Evolutionary conservation across 92 coral and sea anemone species (phyloP).

Genomic region (Heliopora coerulea): DNA sequence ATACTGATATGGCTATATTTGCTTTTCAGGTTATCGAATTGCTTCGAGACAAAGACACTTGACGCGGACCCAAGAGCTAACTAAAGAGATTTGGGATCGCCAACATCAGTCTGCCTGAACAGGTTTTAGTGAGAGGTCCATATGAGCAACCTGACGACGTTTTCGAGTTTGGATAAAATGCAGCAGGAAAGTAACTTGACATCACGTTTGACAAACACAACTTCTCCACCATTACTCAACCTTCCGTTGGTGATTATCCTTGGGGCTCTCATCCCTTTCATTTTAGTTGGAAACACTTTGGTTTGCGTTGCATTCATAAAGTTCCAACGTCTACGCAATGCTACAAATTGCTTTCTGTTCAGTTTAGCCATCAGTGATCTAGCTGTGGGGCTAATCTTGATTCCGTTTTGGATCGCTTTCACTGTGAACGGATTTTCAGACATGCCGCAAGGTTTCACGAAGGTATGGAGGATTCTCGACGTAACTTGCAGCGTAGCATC

Average conservation of each 20-base stretch:
- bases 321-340: slow-evolving; percentile 8
- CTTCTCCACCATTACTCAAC: neutral
- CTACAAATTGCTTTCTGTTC: slow-evolving; percentile 33
- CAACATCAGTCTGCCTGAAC: too few species aligned
- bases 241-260: neutral
- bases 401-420: slow-evolving; percentile 26
- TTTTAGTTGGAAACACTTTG: slow-evolving; percentile 11
- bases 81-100: too few species aligned
- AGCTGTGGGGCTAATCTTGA: slow-evolving; percentile 14
- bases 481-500: slow-evolving; percentile 38
- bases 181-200: neutral
- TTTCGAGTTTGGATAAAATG: neutral
- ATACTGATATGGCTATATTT: too few species aligned
- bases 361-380: slow-evolving; percentile 27
- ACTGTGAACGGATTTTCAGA: neutral
- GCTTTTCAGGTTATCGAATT: too few species aligned
- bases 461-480: neutral
- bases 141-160: neutral
- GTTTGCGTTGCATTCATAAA: slow-evolving; percentile 12
- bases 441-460: neutral
- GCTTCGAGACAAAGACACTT: too few species aligned
- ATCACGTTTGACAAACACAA: neutral
- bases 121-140: too few species aligned
- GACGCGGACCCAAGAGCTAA: too few species aligned
- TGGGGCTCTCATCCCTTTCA: slow-evolving; percentile 14